A percentile compares a stretch with the other conserved stretches of the same genome.
phyloP scores from a whole-genome alignment of 2,113 vertebrate genomes.

The Tychaedon coryphoeus region DNA sequence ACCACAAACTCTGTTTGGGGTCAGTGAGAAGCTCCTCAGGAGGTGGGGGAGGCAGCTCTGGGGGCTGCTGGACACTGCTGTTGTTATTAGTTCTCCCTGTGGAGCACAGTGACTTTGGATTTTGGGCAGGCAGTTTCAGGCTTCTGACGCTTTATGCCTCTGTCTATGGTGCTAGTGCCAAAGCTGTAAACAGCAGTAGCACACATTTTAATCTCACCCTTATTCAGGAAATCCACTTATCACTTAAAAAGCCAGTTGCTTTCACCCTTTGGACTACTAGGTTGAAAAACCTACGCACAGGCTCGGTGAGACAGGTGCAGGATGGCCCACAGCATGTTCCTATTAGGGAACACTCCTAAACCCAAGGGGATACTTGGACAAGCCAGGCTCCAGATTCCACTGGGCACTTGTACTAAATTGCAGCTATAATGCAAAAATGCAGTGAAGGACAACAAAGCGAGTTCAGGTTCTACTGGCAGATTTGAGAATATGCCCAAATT shows the following conservation, averaged over 20 bases:
- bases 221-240: neutral
- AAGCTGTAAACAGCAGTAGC: neutral
- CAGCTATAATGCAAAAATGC: neutral
- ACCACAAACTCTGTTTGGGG: neutral
- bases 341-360: too few relatives aligned
- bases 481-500: neutral
- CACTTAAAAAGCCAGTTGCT: neutral
- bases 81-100: neutral
- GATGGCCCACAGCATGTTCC: rapidly evolving
- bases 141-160: neutral
- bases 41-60: neutral
- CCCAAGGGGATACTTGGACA: neutral
- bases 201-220: neutral
- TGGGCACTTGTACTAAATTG: neutral
- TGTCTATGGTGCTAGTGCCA: neutral
- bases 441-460: neutral
- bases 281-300: neutral
- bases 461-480: neutral
- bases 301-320: neutral
- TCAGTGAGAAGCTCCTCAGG: neutral
- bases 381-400: neutral
- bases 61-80: neutral
- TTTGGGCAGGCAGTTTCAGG: neutral
- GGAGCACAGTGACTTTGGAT: neutral
- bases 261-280: neutral